A percentile compares a stretch with the other conserved stretches of the same genome.
Evolutionary conservation across 2,888 invertebrate genomes (phyloP).

Genomic region (Monochamus alternatus): DNA sequence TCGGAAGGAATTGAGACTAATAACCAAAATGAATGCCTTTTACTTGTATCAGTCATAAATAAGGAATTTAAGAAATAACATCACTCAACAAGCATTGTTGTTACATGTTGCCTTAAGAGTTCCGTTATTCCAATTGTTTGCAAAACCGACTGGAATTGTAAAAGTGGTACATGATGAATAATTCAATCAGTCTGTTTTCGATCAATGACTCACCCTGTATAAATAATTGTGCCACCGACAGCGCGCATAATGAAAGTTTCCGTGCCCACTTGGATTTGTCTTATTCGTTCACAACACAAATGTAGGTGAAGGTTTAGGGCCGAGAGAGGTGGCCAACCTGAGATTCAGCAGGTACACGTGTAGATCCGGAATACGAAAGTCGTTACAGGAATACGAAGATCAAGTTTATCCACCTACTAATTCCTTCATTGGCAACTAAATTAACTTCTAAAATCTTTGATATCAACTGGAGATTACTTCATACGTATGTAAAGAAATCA

Average conservation of each 20-base stretch:
- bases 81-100: neutral
- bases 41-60: neutral
- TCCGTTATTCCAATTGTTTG: neutral
- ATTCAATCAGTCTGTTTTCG: neutral
- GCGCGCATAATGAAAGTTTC: slow-evolving; percentile 19
- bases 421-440: no score
- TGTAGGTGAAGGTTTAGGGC: slow-evolving; percentile 52
- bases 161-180: slow-evolving; percentile 4
- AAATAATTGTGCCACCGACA: neutral
- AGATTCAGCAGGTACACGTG: neutral
- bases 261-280: slow-evolving; percentile 15
- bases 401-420: no score
- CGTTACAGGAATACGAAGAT: no score
- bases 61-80: neutral
- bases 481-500: no score
- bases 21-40: no score
- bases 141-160: neutral
- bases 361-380: neutral
- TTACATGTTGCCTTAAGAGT: neutral
- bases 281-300: slow-evolving; percentile 30
- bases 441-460: no score
- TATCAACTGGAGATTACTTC: no score
- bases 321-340: slow-evolving; percentile 11
- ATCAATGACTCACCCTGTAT: slow-evolving; percentile 10
- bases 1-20: no score